phyloP scores from a whole-genome alignment of 2,113 vertebrate genomes.

The Amblyopsis rosae region DNA sequence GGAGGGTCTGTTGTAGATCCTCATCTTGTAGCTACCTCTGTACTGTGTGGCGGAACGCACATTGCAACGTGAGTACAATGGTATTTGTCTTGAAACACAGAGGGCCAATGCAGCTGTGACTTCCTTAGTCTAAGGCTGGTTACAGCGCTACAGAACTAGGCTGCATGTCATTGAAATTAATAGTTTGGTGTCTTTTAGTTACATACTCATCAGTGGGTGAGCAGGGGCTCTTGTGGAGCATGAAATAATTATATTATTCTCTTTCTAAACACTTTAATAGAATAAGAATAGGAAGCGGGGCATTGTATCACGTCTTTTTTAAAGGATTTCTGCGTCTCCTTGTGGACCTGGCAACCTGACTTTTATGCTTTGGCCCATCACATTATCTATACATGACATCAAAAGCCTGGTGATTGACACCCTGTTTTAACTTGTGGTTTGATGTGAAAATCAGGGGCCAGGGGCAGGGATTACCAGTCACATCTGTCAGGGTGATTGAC shows the following conservation, averaged over 20 bases:
- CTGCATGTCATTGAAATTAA: constrained; percentile 24
- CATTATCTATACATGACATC: constrained; percentile 70
- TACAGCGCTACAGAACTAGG: neutral
- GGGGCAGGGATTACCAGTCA: constrained; percentile 18
- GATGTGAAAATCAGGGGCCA: constrained; percentile 46
- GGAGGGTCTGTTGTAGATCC: constrained; percentile 74
- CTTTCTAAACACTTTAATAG: constrained; percentile 55
- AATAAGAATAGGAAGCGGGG: constrained; percentile 64
- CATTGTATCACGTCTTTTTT: constrained; percentile 59
- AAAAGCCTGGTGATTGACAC: constrained; percentile 70
- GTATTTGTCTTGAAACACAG: constrained; percentile 6
- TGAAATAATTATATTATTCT: constrained; percentile 37
- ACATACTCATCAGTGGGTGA: constrained; percentile 36
- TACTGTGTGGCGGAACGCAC: constrained; percentile 55
- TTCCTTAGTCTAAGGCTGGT: constrained; percentile 14
- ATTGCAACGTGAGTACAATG: constrained; percentile 21
- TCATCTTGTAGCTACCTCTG: constrained; percentile 73
- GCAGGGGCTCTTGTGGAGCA: constrained; percentile 32
- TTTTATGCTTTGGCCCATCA: constrained; percentile 62
- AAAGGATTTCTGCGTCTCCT: constrained; percentile 65
- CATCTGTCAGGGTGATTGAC: constrained; percentile 71
- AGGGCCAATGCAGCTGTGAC: constrained; percentile 5
- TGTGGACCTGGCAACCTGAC: constrained; percentile 63
- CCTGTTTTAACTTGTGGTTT: constrained; percentile 64
- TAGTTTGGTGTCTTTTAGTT: constrained; percentile 24